Evolutionary conservation across 2,113 vertebrate species (phyloP), one percentile per base, ranked within the genome.

Genomic region (Erinaceus europaeus): DNA sequence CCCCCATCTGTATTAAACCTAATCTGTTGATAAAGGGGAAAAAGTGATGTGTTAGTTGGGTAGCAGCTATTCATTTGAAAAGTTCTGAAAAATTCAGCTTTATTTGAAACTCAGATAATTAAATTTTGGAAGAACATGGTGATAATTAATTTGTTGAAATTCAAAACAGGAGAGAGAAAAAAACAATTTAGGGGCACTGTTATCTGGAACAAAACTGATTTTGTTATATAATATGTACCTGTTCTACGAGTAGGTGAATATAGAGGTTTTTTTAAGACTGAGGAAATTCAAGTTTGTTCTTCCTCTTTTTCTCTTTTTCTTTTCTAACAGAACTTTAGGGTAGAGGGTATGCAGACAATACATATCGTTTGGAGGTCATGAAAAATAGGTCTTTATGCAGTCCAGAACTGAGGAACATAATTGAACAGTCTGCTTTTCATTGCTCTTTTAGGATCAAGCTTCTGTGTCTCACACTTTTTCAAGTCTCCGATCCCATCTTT

Each of bases 31-130:
- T 59, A 42, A 0, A 81, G 25, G 50, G 34, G 59, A 59, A 86
- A 55, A 12, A 59, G n/a, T n/a, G n/a, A 48, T 2, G 23, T 76
- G 13, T 34, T 65, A 23, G 61, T 74, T 20, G 65, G 42, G 46
- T 71, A 72, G 55, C n/a, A 81, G 1, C 36, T 40, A 42, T 57
- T 94, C 14, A n/a, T 78, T 82, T 90, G 36, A 78, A 68, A 91
- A 89, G 61, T 75, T 67, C 29, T 42, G 65, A 9, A 32, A 88
- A 62, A 48, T 38, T 73, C 38, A 77, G 29, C 48, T 76, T 46
- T 36, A 79, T 88, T 76, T 62, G 72, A 90, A 94, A 71, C 38
- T 44, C 27, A 42, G 6, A 11, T 42, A 27, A 42, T 12, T 86
- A 57, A 86, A 81, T 27, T 64, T 59, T 64, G 55, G 67, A 48